Percentiles rank a stretch among this genome's conserved stretches.
phyloP scores from a whole-genome alignment of 2,888 invertebrate species.

The Allophyes oxyacanthae region DNA sequence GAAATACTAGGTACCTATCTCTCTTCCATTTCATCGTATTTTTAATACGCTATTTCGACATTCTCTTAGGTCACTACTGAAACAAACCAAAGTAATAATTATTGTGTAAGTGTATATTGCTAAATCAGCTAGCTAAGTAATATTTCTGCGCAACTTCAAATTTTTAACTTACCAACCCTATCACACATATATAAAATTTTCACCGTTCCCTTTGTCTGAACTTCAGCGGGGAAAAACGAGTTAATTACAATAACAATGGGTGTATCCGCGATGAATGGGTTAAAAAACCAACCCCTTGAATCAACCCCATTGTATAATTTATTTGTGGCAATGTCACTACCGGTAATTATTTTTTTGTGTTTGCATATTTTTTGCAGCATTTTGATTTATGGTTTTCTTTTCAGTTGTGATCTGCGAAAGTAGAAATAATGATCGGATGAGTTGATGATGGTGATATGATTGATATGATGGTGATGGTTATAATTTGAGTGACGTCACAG shows the following conservation, averaged over 20 bases:
- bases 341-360: conserved; percentile 64
- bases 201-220: conserved; percentile 53
- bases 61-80: too few species aligned
- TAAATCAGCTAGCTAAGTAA: too few species aligned
- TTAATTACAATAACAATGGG: conserved; percentile 80
- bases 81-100: too few species aligned
- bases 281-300: conserved; percentile 64
- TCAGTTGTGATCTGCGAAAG: conserved; percentile 18
- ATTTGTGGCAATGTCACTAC: conserved; percentile 70
- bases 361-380: conserved; percentile 45
- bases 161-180: conserved; percentile 6
- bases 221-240: conserved; percentile 71
- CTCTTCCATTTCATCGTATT: too few species aligned
- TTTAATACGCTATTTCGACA: too few species aligned
- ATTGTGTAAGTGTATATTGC: too few species aligned
- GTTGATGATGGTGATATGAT: background rate
- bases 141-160: too few species aligned
- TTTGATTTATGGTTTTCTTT: conserved; percentile 44
- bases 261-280: conserved; percentile 67
- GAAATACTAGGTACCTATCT: too few species aligned
- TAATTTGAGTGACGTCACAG: too few species aligned
- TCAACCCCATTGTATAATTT: conserved; percentile 73
- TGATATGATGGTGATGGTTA: background rate
- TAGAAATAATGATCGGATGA: conserved; percentile 21
- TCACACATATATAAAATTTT: conserved; percentile 22